phyloP scores from a whole-genome alignment of 2,113 vertebrate genomes.

The Atherinomorus stipes region DNA sequence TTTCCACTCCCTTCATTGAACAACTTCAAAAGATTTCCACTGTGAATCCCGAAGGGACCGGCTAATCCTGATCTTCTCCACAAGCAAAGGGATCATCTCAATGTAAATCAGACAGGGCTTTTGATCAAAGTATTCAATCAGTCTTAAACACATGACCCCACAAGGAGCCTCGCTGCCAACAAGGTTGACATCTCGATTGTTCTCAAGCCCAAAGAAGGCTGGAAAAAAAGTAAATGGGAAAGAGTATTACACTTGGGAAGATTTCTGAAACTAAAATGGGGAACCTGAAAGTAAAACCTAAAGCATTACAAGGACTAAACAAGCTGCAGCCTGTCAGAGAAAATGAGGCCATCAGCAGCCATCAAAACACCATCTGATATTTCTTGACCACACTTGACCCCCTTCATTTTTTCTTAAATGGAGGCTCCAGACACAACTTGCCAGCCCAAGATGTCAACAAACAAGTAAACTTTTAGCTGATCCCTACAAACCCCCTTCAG shows the following conservation, averaged over 20 bases:
- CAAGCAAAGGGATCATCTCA: constrained; percentile 81
- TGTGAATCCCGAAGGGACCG: constrained; percentile 71
- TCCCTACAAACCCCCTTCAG: constrained; percentile 27
- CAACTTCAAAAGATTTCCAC: constrained; percentile 79
- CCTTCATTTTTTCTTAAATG: constrained; percentile 30
- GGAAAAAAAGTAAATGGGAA: constrained; percentile 4
- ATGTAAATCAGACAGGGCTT: constrained; percentile 80
- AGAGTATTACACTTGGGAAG: constrained; percentile 2
- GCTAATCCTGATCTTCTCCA: constrained; percentile 83
- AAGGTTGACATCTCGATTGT: constrained; percentile 51
- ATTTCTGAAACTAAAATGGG: constrained; percentile 3
- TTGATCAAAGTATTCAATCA: constrained; percentile 82
- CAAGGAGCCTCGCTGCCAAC: constrained; percentile 42
- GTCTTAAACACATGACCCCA: constrained; percentile 63
- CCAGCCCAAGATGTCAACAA: constrained; percentile 53
- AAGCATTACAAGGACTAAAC: background rate
- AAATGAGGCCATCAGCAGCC: background rate
- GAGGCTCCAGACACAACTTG: constrained; percentile 26
- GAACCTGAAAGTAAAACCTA: background rate
- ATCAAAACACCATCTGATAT: constrained; percentile 23
- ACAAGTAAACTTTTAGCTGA: constrained; percentile 35
- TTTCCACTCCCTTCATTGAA: constrained; percentile 73
- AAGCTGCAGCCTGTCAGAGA: constrained; percentile 4
- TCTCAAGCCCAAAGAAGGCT: constrained; percentile 5
- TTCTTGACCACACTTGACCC: constrained; percentile 54